These are phyloP conservation scores for Drosophila pseudotalamancana DNA, from an alignment of 2,888 invertebrate genomes.

Conservation along the genomic window DNA sequence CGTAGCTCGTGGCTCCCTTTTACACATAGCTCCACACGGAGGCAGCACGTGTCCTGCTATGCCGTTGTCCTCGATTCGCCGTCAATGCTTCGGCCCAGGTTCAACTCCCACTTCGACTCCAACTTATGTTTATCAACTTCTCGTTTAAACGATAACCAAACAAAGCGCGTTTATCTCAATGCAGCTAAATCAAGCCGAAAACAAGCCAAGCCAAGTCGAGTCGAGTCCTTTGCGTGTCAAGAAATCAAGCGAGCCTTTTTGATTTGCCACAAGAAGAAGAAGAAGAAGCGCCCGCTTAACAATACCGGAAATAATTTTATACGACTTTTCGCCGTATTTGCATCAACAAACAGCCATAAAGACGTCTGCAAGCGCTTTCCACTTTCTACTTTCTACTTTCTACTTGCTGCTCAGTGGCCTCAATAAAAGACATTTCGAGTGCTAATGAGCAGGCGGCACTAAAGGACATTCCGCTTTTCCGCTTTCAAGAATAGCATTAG, in stretches of 20 bases:
- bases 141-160: constrained; percentile 54
- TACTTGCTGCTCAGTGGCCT: constrained; percentile 48
- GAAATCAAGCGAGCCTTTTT: constrained; percentile 51
- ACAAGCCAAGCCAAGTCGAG: no score
- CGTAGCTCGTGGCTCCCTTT: constrained; percentile 29
- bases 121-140: constrained; percentile 57
- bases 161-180: constrained; percentile 67
- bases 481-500: neutral
- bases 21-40: constrained; percentile 68
- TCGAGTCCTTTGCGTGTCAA: constrained; percentile 58
- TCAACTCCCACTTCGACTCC: no score
- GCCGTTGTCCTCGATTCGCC: constrained; percentile 30
- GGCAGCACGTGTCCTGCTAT: constrained; percentile 50
- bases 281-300: constrained; percentile 44
- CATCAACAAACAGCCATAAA: constrained; percentile 72
- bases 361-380: constrained; percentile 48
- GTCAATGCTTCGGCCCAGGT: constrained; percentile 50
- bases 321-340: constrained; percentile 59
- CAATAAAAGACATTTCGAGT: constrained; percentile 52
- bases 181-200: constrained; percentile 62
- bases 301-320: constrained; percentile 76
- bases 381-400: no score
- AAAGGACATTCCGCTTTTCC: constrained; percentile 20
- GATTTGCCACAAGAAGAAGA: constrained; percentile 39
- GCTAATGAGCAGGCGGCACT: constrained; percentile 49